Percentiles rank a stretch among this genome's conserved stretches.
Evolutionary conservation across 2,113 vertebrate species (phyloP).

Genomic region (Collichthys lucidus): DNA sequence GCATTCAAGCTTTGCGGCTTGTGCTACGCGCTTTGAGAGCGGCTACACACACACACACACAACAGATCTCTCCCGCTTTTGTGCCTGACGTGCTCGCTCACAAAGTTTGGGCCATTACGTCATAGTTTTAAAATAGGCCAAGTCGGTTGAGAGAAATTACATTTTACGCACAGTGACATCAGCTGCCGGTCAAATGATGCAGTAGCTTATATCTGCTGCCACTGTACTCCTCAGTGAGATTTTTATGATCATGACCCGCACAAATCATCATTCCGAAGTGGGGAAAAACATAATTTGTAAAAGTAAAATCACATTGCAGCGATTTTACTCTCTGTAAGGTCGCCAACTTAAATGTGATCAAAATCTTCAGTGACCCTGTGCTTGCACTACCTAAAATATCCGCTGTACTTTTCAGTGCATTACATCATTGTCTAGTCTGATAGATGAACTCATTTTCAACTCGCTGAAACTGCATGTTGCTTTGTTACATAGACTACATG

Average conservation of each 20-base stretch:
- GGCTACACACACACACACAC: constrained; percentile 50
- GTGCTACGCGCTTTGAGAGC: constrained; percentile 57
- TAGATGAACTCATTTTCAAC: constrained; percentile 79
- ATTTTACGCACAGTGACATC: constrained; percentile 82
- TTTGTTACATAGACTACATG: constrained; percentile 45
- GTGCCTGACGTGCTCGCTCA: constrained; percentile 73
- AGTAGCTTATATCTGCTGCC: constrained; percentile 51
- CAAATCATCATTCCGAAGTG: background rate
- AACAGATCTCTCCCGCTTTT: constrained; percentile 49
- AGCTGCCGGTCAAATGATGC: constrained; percentile 76
- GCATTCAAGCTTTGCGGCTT: constrained; percentile 53
- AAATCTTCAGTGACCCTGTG: constrained; percentile 52
- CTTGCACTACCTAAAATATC: constrained; percentile 72
- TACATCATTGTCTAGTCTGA: constrained; percentile 82
- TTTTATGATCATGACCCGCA: constrained; percentile 3
- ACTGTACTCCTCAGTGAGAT: constrained; percentile 1
- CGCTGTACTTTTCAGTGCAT: constrained; percentile 78
- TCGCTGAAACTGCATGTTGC: constrained; percentile 75
- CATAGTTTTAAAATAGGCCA: constrained; percentile 84
- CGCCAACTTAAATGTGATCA: constrained; percentile 60
- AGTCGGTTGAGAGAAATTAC: constrained; percentile 74
- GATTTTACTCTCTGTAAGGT: background rate
- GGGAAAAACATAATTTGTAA: background rate
- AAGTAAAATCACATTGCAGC: background rate
- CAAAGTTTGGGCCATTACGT: constrained; percentile 83